Base-by-base conservation (phyloP, 35 echinoderm and acorn worm genomes). In the Apostichopus parvimensis region DNA sequence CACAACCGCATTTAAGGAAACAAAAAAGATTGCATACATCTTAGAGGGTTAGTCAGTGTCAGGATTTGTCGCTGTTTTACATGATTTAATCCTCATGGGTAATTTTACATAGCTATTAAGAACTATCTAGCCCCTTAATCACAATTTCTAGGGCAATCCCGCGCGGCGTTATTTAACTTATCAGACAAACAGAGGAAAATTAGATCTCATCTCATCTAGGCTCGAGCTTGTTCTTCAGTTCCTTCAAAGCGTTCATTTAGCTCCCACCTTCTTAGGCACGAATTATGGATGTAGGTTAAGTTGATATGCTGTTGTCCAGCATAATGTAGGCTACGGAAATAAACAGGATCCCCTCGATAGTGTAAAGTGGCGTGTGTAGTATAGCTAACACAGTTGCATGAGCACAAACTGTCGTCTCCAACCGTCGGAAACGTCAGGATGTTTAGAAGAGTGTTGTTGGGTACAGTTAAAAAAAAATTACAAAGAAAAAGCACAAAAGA, bases 271-370 rank as follows among this genome's bases (percentile, higher is more conserved):
- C 79, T 82, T 82, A 34, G 55, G 79, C 79, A 56, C 52, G 79
- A 82, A 82, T 82, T 82, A 82, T 82, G 79, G 79, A 82, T 82
- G 79, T 82, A 82, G 79, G 79, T 82, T 82, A 82, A 82, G 79
- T 55, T 82, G 79, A 82, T 56, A 82, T 56, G 79, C 34, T 14
- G 34, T 82, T 56, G 25, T 82, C 52, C 79, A 34, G 52, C 45
- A 82, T 54, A 45, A 82, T 68, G 64, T 68, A 68, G 11, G 64
- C 11, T 54, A 82, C 45, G 52, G 79, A 82, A 53, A 54, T 82
- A 56, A 55, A 55, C 79, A 56, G 26, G 54, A 45, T 82, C 15
- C 25, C 34, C 54, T 82, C 79, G 79, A 54, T 53, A 82, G n/a
- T 82, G 3, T 45, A 45, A 82, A 82, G 34, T 82, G 64, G 64